A percentile compares a stretch with the other conserved stretches of the same genome.
Evolutionary conservation across 1,140 invertebrate species (phyloP).

Genomic region (Heliothis subflexa): DNA sequence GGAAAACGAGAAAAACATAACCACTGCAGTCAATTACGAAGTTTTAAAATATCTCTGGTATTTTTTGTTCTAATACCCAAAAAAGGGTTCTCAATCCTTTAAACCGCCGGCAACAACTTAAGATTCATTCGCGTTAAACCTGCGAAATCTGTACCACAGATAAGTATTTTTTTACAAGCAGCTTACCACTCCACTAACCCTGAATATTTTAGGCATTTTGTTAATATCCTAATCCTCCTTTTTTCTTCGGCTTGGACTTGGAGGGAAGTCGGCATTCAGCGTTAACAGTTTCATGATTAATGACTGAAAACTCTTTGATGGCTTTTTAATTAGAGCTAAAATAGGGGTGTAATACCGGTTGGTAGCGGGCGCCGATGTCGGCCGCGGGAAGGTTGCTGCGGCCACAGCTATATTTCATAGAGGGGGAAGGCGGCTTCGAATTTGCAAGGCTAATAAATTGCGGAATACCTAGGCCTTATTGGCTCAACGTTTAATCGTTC

Average conservation of each 20-base stretch:
- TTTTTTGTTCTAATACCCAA: constrained; percentile 76
- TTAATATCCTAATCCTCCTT: constrained; percentile 83
- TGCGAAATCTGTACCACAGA: constrained; percentile 64
- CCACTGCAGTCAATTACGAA: constrained; percentile 78
- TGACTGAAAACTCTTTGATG: constrained; percentile 86
- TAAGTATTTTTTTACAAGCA: constrained; percentile 73
- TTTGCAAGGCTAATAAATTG: constrained; percentile 86
- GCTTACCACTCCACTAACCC: constrained; percentile 80
- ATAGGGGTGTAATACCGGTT: constrained; percentile 80
- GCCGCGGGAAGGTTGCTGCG: constrained; percentile 72
- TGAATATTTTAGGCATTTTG: constrained; percentile 84
- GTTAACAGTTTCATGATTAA: constrained; percentile 86
- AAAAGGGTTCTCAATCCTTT: constrained; percentile 80
- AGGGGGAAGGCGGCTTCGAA: constrained; percentile 73
- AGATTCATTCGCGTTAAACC: constrained; percentile 75
- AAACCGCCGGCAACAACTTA: constrained; percentile 80
- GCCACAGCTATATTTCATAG: constrained; percentile 82
- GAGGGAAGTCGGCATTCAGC: constrained; percentile 82
- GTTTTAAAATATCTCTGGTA: constrained; percentile 81
- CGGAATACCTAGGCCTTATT: constrained; percentile 82
- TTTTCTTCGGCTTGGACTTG: constrained; percentile 74
- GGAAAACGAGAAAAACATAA: constrained; percentile 68
- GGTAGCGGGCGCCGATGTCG: constrained; percentile 53
- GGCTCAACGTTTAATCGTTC: constrained; percentile 77
- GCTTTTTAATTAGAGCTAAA: constrained; percentile 86